phyloP scores from a whole-genome alignment of 1,140 invertebrate species.

The Anastrepha obliqua region DNA sequence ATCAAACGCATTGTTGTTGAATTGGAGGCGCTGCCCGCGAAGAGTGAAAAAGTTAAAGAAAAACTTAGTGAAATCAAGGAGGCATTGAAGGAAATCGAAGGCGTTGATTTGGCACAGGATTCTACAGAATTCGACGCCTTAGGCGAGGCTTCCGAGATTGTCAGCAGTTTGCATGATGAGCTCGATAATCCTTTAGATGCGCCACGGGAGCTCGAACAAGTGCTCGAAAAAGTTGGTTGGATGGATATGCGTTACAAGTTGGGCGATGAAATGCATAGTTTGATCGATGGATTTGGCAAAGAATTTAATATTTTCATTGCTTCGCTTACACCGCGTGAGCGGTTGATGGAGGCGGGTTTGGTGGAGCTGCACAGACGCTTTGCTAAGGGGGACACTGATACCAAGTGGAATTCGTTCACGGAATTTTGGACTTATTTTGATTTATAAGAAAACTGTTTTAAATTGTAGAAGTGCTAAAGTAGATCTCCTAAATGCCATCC shows the following conservation, averaged over 20 bases:
- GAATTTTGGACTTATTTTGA: neutral
- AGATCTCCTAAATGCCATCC: neutral
- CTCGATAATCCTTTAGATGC: neutral
- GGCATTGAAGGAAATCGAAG: neutral
- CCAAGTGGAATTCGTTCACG: neutral
- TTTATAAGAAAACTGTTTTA: neutral
- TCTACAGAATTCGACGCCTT: neutral
- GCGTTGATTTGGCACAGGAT: neutral
- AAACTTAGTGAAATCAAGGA: neutral
- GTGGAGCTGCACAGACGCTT: neutral
- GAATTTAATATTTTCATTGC: neutral
- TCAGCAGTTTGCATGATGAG: neutral
- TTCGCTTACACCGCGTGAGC: neutral
- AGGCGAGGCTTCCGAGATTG: neutral
- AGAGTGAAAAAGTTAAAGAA: neutral
- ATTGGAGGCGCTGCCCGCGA: neutral
- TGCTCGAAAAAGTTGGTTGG: constrained; percentile 30
- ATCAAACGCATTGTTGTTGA: neutral
- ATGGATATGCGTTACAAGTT: neutral
- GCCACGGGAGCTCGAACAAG: neutral
- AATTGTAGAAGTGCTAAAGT: neutral
- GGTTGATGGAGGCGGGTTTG: neutral
- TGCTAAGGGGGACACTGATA: too few species aligned
- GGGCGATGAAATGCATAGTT: neutral
- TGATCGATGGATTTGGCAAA: neutral